These are phyloP conservation scores for Thereva nobilitata DNA, from an alignment of 2,888 invertebrate genomes.

Conservation along the genomic window DNA sequence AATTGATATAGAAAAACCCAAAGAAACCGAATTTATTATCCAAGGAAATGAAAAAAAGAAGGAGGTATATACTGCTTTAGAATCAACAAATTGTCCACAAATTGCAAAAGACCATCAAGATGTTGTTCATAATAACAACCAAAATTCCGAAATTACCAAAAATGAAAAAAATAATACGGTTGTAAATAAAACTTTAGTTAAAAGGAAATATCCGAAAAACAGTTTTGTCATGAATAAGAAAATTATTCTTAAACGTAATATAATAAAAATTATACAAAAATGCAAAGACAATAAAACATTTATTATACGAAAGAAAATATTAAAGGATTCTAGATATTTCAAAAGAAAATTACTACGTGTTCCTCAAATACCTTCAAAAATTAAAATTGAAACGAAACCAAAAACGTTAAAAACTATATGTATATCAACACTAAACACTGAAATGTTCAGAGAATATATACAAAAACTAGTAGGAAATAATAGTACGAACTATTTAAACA, in stretches of 20 bases:
- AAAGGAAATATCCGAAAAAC: too few species aligned
- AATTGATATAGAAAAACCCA: conserved; percentile 56
- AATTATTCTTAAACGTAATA: too few species aligned
- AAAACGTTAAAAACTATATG: conserved; percentile 31
- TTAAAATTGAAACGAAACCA: conserved; percentile 1
- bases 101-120: too few species aligned
- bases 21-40: conserved; percentile 23
- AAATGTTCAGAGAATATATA: conserved; percentile 25
- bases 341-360: too few species aligned
- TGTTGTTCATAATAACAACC: too few species aligned
- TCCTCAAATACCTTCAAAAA: too few species aligned
- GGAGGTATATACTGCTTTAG: conserved; percentile 42
- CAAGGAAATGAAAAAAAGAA: conserved; percentile 13
- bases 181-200: too few species aligned
- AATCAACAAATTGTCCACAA: conserved; percentile 24
- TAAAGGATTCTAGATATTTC: background rate
- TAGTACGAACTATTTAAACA: background rate
- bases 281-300: too few species aligned
- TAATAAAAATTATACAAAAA: too few species aligned
- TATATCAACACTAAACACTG: conserved; percentile 32
- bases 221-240: too few species aligned
- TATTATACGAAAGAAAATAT: background rate
- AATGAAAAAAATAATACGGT: too few species aligned
- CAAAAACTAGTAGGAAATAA: background rate
- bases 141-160: too few species aligned